Conservation (phyloP, 1,140 invertebrate genomes). For the Aphaenogaster rudis region DNA sequence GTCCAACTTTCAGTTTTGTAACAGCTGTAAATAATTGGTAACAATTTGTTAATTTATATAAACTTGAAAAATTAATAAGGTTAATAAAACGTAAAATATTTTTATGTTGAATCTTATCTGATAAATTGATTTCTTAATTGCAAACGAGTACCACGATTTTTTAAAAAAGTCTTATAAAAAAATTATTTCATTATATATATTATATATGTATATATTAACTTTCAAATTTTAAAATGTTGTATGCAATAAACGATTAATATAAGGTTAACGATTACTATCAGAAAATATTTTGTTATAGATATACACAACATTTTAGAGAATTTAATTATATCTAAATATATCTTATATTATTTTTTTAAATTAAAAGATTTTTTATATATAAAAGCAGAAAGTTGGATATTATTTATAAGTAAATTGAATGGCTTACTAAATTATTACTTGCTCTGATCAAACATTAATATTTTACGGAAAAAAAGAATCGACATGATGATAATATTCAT, state of each 20-base stretch:
- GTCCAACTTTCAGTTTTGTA: conserved; percentile 88
- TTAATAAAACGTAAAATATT: not conserved
- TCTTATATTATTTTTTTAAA: not conserved
- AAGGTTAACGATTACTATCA: too few relatives aligned
- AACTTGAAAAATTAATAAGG: not conserved
- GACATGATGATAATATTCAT: not conserved
- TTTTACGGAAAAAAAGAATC: not conserved
- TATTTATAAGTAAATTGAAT: not conserved
- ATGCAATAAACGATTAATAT: too few relatives aligned
- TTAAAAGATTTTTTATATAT: not conserved
- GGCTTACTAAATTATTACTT: not conserved
- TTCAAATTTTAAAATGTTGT: too few relatives aligned
- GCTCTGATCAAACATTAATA: not conserved
- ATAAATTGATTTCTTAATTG: not conserved
- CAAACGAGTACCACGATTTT: too few relatives aligned
- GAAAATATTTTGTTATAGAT: too few relatives aligned
- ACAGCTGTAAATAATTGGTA: conserved; percentile 84
- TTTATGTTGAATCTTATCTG: not conserved
- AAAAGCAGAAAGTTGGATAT: not conserved
- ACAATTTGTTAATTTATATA: not conserved
- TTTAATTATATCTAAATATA: not conserved
- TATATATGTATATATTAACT: not conserved
- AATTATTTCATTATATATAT: not conserved
- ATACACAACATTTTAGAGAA: too few relatives aligned
- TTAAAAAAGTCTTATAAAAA: too few relatives aligned